phyloP scores from a whole-genome alignment of 2,797 vertebrate species.

The Echiichthys vipera region DNA sequence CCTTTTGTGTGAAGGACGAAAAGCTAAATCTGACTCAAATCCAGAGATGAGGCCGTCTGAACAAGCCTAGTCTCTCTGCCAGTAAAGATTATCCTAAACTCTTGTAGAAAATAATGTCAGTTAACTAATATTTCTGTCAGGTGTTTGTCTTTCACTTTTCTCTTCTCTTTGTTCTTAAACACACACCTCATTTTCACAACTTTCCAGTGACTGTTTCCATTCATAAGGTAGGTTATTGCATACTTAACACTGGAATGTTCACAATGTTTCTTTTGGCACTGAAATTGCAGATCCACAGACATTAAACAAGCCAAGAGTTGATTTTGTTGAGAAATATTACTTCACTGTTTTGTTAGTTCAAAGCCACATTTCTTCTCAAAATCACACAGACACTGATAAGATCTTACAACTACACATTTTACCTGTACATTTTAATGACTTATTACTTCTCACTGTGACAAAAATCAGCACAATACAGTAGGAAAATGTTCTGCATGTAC shows the following conservation, averaged over 20 bases:
- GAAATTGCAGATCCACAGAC: constrained; percentile 21
- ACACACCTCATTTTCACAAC: not conserved
- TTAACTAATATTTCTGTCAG: constrained; percentile 3
- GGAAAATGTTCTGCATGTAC: constrained; percentile 22
- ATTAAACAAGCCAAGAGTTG: constrained; percentile 7
- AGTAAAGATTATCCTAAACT: constrained; percentile 30
- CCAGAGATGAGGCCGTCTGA: constrained; percentile 51
- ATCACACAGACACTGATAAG: not conserved
- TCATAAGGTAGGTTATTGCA: constrained; percentile 15
- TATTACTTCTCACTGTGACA: constrained; percentile 1
- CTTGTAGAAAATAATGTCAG: constrained; percentile 13
- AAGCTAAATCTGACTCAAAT: constrained; percentile 50
- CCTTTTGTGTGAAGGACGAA: constrained; percentile 26
- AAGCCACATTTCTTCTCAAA: constrained; percentile 6
- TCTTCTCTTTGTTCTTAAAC: not conserved
- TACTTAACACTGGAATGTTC: constrained; percentile 30
- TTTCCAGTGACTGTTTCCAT: constrained; percentile 14
- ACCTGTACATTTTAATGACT: not conserved
- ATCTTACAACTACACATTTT: constrained; percentile 11
- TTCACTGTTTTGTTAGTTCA: not conserved
- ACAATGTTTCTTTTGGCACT: constrained; percentile 46
- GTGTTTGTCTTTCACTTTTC: not conserved
- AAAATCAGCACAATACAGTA: constrained; percentile 4
- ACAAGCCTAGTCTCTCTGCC: constrained; percentile 19
- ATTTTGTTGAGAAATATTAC: constrained; percentile 33